phyloP scores from a whole-genome alignment of 2,797 vertebrate genomes.

The Sarcoramphus papa region DNA sequence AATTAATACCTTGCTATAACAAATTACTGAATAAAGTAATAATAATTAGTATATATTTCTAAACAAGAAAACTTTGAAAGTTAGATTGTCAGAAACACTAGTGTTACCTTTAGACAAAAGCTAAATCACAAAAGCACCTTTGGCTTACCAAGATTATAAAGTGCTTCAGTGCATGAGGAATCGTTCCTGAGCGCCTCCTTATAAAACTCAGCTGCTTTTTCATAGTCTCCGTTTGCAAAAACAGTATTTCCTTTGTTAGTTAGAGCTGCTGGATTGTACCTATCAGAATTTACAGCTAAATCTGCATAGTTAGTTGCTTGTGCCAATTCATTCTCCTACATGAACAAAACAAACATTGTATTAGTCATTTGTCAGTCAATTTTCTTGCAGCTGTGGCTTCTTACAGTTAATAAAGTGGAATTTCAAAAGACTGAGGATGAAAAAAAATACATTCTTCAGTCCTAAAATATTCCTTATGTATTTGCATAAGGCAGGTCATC shows the following conservation, averaged over 20 bases:
- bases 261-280: conserved; percentile 93
- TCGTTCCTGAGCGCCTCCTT: conserved; percentile 96
- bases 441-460: background rate
- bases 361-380: background rate
- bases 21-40: background rate
- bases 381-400: background rate
- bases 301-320: conserved; percentile 93
- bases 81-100: background rate
- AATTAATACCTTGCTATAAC: background rate
- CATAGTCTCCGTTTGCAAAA: conserved; percentile 86
- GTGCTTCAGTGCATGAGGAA: conserved; percentile 94
- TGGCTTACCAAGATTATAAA: conserved; percentile 91
- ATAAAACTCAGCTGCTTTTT: conserved; percentile 95
- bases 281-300: conserved; percentile 90
- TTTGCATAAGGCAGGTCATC: background rate
- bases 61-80: background rate
- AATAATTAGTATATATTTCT: background rate
- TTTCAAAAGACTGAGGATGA: background rate
- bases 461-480: background rate
- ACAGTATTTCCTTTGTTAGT: conserved; percentile 95
- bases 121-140: background rate
- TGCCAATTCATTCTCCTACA: conserved; percentile 88
- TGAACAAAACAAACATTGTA: conserved; percentile 44
- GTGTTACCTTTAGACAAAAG: background rate
- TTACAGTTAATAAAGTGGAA: background rate